These are phyloP conservation scores for Hypomesus transpacificus DNA, from an alignment of 2,113 vertebrate species.

Conservation along the genomic window DNA sequence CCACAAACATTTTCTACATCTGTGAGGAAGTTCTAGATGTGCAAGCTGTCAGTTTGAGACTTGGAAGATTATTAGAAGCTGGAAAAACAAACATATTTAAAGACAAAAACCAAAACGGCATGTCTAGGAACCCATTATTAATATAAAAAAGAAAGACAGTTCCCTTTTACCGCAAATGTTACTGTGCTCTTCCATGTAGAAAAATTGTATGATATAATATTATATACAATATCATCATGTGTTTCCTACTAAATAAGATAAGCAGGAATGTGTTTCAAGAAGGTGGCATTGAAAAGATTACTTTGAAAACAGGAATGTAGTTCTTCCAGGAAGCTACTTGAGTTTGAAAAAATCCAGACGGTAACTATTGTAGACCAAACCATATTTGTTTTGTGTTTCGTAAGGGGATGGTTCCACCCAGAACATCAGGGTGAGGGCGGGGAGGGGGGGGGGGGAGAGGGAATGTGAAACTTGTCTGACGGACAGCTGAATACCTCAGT, in stretches of 20 bases:
- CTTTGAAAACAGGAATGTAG: conserved; percentile 28
- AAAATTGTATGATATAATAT: too few relatives aligned
- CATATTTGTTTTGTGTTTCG: conserved; percentile 11
- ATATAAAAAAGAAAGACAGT: too few relatives aligned
- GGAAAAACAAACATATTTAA: too few relatives aligned
- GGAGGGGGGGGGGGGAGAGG: neutral
- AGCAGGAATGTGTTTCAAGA: neutral
- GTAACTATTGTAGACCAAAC: neutral
- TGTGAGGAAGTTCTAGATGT: too few relatives aligned
- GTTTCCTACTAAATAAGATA: conserved; percentile 9
- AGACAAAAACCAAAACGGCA: too few relatives aligned
- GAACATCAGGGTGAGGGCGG: neutral
- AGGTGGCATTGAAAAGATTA: conserved; percentile 16
- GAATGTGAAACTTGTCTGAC: neutral
- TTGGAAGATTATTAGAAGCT: too few relatives aligned
- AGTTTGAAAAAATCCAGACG: conserved; percentile 1
- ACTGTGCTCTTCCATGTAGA: too few relatives aligned
- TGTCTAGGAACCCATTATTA: too few relatives aligned
- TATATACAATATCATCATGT: too few relatives aligned
- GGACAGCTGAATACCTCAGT: conserved; percentile 4
- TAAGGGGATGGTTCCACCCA: conserved; percentile 26
- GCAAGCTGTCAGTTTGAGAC: too few relatives aligned
- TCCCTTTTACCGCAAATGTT: too few relatives aligned
- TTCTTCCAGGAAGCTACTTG: conserved; percentile 13
- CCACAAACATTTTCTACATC: too few relatives aligned